phyloP scores from a whole-genome alignment of 2,888 invertebrate species.

The Lepeophtheirus nordmannii region DNA sequence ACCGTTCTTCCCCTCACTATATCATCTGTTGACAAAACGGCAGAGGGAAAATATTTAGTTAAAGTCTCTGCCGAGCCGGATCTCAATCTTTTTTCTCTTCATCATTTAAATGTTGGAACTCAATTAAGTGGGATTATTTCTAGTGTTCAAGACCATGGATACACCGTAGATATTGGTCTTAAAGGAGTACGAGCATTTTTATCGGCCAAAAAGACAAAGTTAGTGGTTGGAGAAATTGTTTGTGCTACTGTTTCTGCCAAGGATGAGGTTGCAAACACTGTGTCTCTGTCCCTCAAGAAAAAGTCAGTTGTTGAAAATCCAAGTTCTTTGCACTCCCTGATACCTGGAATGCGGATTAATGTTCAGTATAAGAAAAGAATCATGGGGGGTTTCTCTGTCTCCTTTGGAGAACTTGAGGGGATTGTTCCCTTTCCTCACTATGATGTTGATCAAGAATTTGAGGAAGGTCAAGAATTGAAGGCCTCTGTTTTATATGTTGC shows the following conservation, averaged over 20 bases:
- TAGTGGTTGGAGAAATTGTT: conserved; percentile 2
- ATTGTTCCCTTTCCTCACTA: conserved; percentile 1
- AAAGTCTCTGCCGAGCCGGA: conserved; percentile 2
- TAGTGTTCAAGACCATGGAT: conserved; percentile 18
- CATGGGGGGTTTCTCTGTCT: background rate
- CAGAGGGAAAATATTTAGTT: conserved; percentile 9
- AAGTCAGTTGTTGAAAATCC: background rate
- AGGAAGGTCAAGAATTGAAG: background rate
- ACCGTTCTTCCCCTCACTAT: background rate
- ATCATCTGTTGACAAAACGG: background rate
- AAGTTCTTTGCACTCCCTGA: background rate
- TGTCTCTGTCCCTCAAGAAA: background rate
- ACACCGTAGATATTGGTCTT: background rate
- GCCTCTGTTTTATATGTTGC: conserved; percentile 13
- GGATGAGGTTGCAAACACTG: background rate
- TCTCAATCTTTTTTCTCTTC: background rate
- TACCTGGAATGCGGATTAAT: conserved; percentile 5
- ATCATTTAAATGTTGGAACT: background rate
- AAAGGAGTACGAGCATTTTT: conserved; percentile 3
- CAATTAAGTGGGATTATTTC: background rate
- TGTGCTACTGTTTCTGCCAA: background rate
- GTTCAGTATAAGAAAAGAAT: background rate
- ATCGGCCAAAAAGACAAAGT: background rate
- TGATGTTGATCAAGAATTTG: conserved; percentile 1
- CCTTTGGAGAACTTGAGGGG: conserved; percentile 12